These are phyloP conservation scores for Pandemis heparana DNA, from an alignment of 2,888 invertebrate species.

Conservation along the genomic window DNA sequence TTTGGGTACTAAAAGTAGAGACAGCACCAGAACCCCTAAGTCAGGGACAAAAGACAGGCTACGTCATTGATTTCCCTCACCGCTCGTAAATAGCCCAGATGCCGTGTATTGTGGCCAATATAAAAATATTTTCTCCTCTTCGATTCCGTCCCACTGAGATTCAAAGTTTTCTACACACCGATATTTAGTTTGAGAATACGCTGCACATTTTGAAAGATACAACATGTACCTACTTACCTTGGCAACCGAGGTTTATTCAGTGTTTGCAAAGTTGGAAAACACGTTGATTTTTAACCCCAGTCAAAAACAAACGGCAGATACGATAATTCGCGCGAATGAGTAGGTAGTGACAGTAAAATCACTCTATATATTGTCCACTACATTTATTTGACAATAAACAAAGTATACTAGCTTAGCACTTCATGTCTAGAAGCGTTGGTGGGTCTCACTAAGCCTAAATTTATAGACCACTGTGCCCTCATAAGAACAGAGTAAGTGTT, in stretches of 20 bases:
- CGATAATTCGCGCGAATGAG: background rate
- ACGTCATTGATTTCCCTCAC: constrained; percentile 13
- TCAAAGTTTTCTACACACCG: background rate
- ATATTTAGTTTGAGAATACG: background rate
- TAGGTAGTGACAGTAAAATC: background rate
- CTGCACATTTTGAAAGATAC: too few relatives aligned
- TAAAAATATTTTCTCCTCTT: constrained; percentile 10
- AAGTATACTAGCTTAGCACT: constrained; percentile 10
- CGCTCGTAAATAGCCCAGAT: constrained; percentile 10
- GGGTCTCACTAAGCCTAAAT: constrained; percentile 3
- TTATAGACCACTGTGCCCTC: constrained; percentile 7
- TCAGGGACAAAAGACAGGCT: background rate
- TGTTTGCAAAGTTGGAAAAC: background rate
- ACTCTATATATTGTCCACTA: background rate
- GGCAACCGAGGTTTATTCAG: too few relatives aligned
- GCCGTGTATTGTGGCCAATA: background rate
- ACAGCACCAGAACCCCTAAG: background rate
- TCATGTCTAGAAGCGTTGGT: background rate
- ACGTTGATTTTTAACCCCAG: background rate
- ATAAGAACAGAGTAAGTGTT: constrained; percentile 7
- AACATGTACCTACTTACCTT: too few relatives aligned
- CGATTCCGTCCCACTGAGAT: background rate
- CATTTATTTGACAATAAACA: background rate
- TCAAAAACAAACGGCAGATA: background rate
- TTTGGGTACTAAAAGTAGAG: constrained; percentile 26